Conservation (phyloP, 2,113 vertebrate species). For the Symphodus melops region DNA sequence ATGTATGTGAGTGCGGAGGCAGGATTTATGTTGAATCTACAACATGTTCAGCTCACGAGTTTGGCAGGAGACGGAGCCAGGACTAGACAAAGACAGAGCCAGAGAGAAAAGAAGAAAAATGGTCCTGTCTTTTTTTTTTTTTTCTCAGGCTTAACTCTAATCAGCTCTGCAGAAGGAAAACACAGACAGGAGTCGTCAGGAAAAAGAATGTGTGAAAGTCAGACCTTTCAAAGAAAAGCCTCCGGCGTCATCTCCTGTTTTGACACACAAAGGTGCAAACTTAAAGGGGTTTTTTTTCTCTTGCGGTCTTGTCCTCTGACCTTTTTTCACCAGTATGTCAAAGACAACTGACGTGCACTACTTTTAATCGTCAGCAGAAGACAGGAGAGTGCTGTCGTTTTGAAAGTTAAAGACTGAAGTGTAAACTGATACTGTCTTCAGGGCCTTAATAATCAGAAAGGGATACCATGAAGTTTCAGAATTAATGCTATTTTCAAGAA, state of each 20-base stretch:
- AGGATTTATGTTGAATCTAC: constrained; percentile 46
- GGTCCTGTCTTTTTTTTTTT: constrained; percentile 6
- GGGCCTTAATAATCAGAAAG: background rate
- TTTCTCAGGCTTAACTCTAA: constrained; percentile 22
- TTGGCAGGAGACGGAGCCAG: constrained; percentile 36
- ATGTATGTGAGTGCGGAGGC: constrained; percentile 29
- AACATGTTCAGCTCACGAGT: constrained; percentile 47
- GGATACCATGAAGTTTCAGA: no score
- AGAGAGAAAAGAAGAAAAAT: constrained; percentile 17
- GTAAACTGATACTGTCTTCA: constrained; percentile 13
- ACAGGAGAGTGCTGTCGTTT: constrained; percentile 27
- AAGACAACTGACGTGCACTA: constrained; percentile 40
- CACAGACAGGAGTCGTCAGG: constrained; percentile 4
- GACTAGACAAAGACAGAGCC: constrained; percentile 27
- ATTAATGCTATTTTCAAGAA: no score
- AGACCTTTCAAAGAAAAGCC: constrained; percentile 39
- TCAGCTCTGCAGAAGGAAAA: constrained; percentile 43
- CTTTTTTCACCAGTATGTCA: constrained; percentile 58
- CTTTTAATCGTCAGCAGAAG: constrained; percentile 31
- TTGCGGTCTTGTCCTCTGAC: constrained; percentile 59
- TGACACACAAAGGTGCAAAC: constrained; percentile 57
- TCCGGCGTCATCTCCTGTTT: constrained; percentile 25
- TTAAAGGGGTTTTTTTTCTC: constrained; percentile 39
- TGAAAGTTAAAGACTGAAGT: constrained; percentile 9
- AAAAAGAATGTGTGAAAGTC: constrained; percentile 43